A percentile compares a stretch with the other conserved stretches of the same genome.
phyloP scores from a whole-genome alignment of 2,888 invertebrate genomes.

The Drosophila formosana region DNA sequence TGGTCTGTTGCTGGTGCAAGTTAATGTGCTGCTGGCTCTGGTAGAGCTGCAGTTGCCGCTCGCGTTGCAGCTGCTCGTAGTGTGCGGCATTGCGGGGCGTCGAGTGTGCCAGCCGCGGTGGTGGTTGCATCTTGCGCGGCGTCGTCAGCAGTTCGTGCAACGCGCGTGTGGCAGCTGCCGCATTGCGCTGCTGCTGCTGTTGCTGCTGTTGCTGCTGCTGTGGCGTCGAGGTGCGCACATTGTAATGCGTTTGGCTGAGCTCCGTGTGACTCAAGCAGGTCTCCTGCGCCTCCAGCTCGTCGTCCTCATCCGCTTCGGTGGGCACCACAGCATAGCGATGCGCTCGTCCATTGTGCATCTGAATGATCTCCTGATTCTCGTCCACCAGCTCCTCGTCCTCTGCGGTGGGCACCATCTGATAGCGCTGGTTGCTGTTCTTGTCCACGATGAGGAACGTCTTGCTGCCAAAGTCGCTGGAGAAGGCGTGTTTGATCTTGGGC shows the following conservation, averaged over 20 bases:
- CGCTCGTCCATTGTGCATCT: constrained; percentile 85
- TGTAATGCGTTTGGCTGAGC: constrained; percentile 80
- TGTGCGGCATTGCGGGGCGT: constrained; percentile 76
- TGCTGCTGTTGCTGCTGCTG: constrained; percentile 82
- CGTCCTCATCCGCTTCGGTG: constrained; percentile 85
- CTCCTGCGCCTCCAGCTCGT: constrained; percentile 75
- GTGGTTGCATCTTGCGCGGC: constrained; percentile 88
- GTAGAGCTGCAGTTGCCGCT: constrained; percentile 69
- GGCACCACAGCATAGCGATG: constrained; percentile 88
- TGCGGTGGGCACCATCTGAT: constrained; percentile 89
- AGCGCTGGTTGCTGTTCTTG: constrained; percentile 86
- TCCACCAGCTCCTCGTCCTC: constrained; percentile 86
- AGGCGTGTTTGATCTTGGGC: constrained; percentile 83
- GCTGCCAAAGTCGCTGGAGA: constrained; percentile 85
- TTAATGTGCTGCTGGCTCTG: constrained; percentile 80
- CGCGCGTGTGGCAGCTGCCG: constrained; percentile 90
- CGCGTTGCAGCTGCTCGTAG: constrained; percentile 67
- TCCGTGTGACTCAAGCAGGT: constrained; percentile 85
- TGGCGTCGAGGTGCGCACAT: constrained; percentile 83
- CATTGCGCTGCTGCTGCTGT: constrained; percentile 80
- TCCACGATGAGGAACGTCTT: constrained; percentile 86
- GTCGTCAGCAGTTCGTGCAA: constrained; percentile 91
- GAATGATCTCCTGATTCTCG: constrained; percentile 85
- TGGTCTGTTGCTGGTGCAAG: constrained; percentile 33
- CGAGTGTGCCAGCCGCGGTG: constrained; percentile 81